These are phyloP conservation scores for Scleropages formosus DNA, from an alignment of 2,797 vertebrate genomes.

Conservation along the genomic window DNA sequence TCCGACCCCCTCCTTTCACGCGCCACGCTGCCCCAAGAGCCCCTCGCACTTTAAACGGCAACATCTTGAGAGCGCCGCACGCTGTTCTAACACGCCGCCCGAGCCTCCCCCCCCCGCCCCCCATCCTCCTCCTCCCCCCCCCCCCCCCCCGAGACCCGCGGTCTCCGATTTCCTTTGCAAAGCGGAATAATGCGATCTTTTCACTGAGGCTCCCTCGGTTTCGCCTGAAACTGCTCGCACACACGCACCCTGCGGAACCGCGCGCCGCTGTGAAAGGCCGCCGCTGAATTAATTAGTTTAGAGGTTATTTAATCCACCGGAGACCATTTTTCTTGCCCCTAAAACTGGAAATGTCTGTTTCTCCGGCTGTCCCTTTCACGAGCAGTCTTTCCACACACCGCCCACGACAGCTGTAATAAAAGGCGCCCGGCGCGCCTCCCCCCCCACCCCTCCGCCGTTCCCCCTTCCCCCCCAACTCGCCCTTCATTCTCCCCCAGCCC, in stretches of 20 bases:
- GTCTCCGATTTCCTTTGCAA: slow-evolving; percentile 53
- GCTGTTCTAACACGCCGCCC: slow-evolving; percentile 48
- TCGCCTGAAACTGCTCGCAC: slow-evolving; percentile 31
- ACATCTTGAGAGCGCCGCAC: slow-evolving; percentile 42
- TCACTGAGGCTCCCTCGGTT: slow-evolving; percentile 45
- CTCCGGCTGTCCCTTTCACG: slow-evolving; percentile 31
- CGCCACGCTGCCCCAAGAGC: neutral
- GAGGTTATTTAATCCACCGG: slow-evolving; percentile 51
- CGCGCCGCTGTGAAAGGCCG: slow-evolving; percentile 47
- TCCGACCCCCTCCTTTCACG: slow-evolving; percentile 18
- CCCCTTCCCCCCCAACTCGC: neutral
- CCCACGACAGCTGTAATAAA: slow-evolving; percentile 37
- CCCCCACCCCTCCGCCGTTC: neutral
- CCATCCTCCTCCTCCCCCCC: too few relatives aligned
- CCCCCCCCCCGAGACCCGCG: slow-evolving; percentile 48
- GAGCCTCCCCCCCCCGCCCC: too few relatives aligned
- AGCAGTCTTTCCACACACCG: slow-evolving; percentile 27
- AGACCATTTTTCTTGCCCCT: slow-evolving; percentile 45
- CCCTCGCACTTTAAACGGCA: slow-evolving; percentile 35
- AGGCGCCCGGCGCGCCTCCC: slow-evolving; percentile 3
- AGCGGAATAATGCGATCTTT: slow-evolving; percentile 52
- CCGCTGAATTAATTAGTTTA: slow-evolving; percentile 55
- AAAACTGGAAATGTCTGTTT: slow-evolving; percentile 43
- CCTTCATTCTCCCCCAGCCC: slow-evolving; percentile 13
- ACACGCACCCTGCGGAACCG: slow-evolving; percentile 32